A percentile compares a stretch with the other conserved stretches of the same genome.
Evolutionary conservation across 2,113 vertebrate genomes (phyloP).

Genomic region (Oreochromis aureus): DNA sequence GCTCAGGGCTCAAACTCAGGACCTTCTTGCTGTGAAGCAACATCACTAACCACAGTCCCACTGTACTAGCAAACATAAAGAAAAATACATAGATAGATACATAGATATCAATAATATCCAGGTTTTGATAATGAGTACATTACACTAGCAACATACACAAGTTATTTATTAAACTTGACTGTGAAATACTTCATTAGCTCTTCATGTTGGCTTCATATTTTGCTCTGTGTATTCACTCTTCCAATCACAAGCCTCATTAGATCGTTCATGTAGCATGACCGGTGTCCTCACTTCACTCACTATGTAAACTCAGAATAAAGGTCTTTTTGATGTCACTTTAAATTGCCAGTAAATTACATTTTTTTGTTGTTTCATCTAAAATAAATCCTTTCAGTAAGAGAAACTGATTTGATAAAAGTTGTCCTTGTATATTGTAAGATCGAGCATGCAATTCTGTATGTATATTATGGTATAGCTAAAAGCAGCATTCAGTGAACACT

Average conservation of each 20-base stretch:
- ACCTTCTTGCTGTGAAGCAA: neutral
- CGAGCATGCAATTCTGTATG: neutral
- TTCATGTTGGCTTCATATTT: neutral
- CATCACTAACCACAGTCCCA: neutral
- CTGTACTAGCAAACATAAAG: neutral
- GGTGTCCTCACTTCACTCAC: constrained; percentile 2
- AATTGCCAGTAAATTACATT: neutral
- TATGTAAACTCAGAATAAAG: constrained; percentile 8
- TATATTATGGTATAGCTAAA: neutral
- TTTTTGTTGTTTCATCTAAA: neutral
- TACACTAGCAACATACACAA: neutral
- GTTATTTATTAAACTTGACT: neutral
- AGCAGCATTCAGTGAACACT: neutral
- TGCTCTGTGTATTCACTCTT: neutral
- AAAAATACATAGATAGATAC: neutral
- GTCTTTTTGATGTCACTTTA: neutral
- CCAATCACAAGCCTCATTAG: constrained; percentile 44
- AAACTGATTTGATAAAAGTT: neutral
- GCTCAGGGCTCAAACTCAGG: neutral
- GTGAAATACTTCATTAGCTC: neutral
- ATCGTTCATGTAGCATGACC: constrained; percentile 27
- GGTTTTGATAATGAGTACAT: neutral
- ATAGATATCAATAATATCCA: neutral
- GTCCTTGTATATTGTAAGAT: neutral
- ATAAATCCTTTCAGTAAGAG: neutral